A percentile compares a stretch with the other conserved stretches of the same genome.
phyloP scores from a whole-genome alignment of 2,797 vertebrate species.

The Cephalopachus bancanus region DNA sequence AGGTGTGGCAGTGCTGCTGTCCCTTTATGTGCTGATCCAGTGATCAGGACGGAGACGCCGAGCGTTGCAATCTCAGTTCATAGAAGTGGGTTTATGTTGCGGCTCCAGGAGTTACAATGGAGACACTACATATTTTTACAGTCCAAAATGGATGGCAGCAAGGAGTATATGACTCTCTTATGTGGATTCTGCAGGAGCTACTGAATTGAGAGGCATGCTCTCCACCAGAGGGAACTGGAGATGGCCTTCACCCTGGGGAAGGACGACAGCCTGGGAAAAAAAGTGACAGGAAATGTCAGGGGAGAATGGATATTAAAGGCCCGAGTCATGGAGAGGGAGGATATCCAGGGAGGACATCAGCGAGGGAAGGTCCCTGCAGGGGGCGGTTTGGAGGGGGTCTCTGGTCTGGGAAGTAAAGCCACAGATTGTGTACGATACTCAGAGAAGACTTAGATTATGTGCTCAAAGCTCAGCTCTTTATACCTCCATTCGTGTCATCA shows the following conservation, averaged over 20 bases:
- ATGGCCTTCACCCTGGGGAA: neutral
- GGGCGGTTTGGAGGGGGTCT: too few relatives aligned
- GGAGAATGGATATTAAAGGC: neutral
- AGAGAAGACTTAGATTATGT: neutral
- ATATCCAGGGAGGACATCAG: neutral
- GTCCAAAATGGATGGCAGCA: neutral
- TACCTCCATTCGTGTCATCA: neutral
- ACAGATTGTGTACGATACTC: neutral
- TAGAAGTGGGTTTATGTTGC: neutral
- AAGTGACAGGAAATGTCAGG: neutral
- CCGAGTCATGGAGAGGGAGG: neutral
- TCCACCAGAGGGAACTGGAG: neutral
- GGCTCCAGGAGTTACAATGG: neutral
- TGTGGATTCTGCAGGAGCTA: neutral
- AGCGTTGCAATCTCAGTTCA: neutral
- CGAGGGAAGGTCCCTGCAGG: rapidly evolving
- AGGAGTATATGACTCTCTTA: neutral
- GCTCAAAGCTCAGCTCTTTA: neutral
- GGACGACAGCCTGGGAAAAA: neutral
- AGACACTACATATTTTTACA: rapidly evolving
- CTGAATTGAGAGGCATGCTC: neutral
- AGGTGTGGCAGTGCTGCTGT: neutral
- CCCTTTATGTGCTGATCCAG: neutral
- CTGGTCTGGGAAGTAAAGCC: neutral
- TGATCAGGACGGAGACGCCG: neutral